Conservation (phyloP, 1,140 invertebrate genomes). For the Propsilocerus akamusi region DNA sequence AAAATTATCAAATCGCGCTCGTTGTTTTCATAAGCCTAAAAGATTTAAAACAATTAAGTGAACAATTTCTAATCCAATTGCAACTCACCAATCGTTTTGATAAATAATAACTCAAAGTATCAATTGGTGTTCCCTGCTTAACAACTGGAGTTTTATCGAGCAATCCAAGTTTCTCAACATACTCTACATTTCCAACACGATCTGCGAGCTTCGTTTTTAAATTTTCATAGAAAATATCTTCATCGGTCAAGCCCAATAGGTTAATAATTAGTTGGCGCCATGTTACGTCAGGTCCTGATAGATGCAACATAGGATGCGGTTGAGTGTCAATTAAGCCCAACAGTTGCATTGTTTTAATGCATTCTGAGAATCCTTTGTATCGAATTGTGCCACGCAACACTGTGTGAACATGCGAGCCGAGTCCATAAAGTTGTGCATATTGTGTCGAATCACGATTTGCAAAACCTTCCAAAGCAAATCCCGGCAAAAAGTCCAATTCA, state of each 20-base stretch:
- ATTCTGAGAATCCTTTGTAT: conserved; percentile 77
- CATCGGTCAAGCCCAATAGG: conserved; percentile 62
- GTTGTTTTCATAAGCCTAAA: conserved; percentile 33
- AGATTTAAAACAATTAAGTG: conserved; percentile 5
- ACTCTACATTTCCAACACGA: conserved; percentile 48
- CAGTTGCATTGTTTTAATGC: conserved; percentile 65
- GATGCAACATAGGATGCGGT: conserved; percentile 74
- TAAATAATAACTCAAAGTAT: conserved; percentile 83
- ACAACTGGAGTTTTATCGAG: conserved; percentile 64
- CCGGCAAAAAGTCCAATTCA: conserved; percentile 78
- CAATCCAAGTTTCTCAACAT: conserved; percentile 71
- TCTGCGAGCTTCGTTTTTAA: conserved; percentile 64
- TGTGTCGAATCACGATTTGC: conserved; percentile 89
- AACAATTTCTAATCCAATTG: conserved; percentile 17
- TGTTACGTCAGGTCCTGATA: conserved; percentile 86
- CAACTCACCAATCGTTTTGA: conserved; percentile 67
- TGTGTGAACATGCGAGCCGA: conserved; percentile 62
- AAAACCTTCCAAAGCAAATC: conserved; percentile 89
- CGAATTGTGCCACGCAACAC: conserved; percentile 81
- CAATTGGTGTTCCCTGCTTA: conserved; percentile 74
- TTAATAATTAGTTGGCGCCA: conserved; percentile 86
- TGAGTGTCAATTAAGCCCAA: conserved; percentile 78
- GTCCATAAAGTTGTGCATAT: conserved; percentile 77
- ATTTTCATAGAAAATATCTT: conserved; percentile 86
- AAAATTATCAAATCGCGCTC: conserved; percentile 91